Percentiles rank a stretch among this genome's conserved stretches.
Conservation (phyloP, 30 jellyfish, hydroid and myxozoan genomes). For the Phacellophora camtschatica region DNA sequence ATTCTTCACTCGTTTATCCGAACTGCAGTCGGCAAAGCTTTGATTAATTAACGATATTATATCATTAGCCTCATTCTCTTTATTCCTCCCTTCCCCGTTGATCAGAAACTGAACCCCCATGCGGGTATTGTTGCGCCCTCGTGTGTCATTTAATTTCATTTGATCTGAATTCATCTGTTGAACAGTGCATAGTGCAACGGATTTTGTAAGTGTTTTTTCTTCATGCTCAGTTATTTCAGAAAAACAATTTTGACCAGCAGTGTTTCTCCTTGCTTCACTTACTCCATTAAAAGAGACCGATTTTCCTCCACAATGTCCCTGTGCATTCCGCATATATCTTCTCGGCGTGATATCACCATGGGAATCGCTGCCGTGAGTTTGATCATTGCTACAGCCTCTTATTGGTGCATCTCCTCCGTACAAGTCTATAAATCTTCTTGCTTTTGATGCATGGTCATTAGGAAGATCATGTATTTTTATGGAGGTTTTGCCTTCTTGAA, state of each 20-base stretch:
- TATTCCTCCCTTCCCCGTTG: constrained; percentile 6
- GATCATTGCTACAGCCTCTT: no score
- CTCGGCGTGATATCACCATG: background rate
- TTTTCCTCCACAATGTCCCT: background rate
- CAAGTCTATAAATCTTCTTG: no score
- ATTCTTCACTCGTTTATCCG: constrained; percentile 16
- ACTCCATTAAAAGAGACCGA: background rate
- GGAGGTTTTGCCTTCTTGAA: no score
- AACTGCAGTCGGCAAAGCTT: constrained; percentile 23
- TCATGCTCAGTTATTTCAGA: background rate
- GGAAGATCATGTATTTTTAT: no score
- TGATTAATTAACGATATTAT: constrained; percentile 23
- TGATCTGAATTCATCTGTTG: constrained; percentile 24
- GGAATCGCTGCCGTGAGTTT: no score
- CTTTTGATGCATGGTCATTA: no score
- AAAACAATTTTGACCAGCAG: background rate
- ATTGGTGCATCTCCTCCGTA: no score
- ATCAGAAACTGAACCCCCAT: constrained; percentile 33
- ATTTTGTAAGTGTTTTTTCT: background rate
- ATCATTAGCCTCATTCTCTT: constrained; percentile 31
- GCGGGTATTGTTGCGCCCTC: constrained; percentile 15
- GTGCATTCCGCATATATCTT: background rate
- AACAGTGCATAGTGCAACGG: constrained; percentile 16
- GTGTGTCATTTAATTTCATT: background rate
- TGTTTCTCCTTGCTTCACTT: background rate